Conservation (phyloP, 1,140 invertebrate species). For the Euschistus heros region DNA sequence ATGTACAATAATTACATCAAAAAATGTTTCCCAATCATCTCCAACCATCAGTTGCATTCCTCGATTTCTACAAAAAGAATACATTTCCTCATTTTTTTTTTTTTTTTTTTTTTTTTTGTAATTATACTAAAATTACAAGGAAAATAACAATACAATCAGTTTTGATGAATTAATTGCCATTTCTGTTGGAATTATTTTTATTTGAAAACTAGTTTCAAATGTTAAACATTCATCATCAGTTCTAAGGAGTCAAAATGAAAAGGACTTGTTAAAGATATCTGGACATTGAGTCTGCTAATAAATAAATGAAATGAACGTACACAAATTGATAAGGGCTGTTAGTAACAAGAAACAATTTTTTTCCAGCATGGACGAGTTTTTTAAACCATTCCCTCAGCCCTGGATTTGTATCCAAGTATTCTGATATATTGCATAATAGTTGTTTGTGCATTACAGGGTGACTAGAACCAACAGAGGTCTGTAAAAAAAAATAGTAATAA, state of each 20-base stretch:
- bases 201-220: too few relatives aligned
- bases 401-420: slow-evolving; percentile 71
- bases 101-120: too few relatives aligned
- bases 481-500: slow-evolving; percentile 33
- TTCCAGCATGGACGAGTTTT: slow-evolving; percentile 56
- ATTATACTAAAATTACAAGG: too few relatives aligned
- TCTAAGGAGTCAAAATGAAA: too few relatives aligned
- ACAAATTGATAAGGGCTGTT: slow-evolving; percentile 96
- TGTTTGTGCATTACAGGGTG: slow-evolving; percentile 85
- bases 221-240: too few relatives aligned
- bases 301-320: slow-evolving; percentile 50
- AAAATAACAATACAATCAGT: too few relatives aligned
- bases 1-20: slow-evolving; percentile 90
- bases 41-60: slow-evolving; percentile 88
- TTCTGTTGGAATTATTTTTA: too few relatives aligned
- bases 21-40: slow-evolving; percentile 77
- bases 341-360: slow-evolving; percentile 91
- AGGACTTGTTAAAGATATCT: too few relatives aligned
- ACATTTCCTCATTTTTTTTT: too few relatives aligned
- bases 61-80: slow-evolving; percentile 54
- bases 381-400: slow-evolving; percentile 66
- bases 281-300: too few relatives aligned
- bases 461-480: slow-evolving; percentile 80
- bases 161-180: too few relatives aligned
- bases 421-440: slow-evolving; percentile 63